These are phyloP conservation scores for Xanthostigma xanthostigma DNA, from an alignment of 2,888 invertebrate genomes.

Conservation along the genomic window DNA sequence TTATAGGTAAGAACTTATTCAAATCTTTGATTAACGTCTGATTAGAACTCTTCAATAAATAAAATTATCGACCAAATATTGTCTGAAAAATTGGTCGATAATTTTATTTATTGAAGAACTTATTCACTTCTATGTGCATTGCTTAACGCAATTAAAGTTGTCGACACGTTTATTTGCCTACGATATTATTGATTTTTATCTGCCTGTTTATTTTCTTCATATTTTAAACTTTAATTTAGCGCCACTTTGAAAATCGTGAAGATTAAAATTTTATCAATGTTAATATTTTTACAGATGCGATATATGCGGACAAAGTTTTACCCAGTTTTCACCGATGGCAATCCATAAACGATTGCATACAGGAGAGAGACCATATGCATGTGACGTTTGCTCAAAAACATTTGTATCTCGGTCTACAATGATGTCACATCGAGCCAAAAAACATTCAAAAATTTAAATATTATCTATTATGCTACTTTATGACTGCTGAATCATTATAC, in stretches of 20 bases:
- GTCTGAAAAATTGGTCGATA: no score
- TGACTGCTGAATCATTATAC: no score
- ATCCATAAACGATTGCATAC: slow-evolving; percentile 45
- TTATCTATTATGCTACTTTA: not conserved
- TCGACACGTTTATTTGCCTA: no score
- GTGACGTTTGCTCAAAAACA: slow-evolving; percentile 38
- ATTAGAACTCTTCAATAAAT: no score
- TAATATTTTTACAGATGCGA: slow-evolving; percentile 30
- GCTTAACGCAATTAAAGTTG: not conserved
- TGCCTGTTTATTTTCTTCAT: not conserved
- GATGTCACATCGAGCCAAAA: slow-evolving; percentile 38
- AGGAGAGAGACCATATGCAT: slow-evolving; percentile 43
- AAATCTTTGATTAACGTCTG: no score
- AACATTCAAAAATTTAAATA: slow-evolving; percentile 21
- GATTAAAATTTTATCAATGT: no score
- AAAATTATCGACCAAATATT: no score
- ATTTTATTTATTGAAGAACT: no score
- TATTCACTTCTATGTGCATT: not conserved
- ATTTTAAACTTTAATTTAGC: not conserved
- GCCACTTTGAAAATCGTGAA: no score
- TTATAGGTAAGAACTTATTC: slow-evolving; percentile 25
- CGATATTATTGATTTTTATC: no score
- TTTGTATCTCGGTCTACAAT: slow-evolving; percentile 43
- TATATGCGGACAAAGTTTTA: slow-evolving; percentile 44
- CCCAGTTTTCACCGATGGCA: slow-evolving; percentile 47